A percentile compares a stretch with the other conserved stretches of the same genome.
Evolutionary conservation across 2,888 invertebrate species (phyloP).

Genomic region (Ormyrus labotus): DNA sequence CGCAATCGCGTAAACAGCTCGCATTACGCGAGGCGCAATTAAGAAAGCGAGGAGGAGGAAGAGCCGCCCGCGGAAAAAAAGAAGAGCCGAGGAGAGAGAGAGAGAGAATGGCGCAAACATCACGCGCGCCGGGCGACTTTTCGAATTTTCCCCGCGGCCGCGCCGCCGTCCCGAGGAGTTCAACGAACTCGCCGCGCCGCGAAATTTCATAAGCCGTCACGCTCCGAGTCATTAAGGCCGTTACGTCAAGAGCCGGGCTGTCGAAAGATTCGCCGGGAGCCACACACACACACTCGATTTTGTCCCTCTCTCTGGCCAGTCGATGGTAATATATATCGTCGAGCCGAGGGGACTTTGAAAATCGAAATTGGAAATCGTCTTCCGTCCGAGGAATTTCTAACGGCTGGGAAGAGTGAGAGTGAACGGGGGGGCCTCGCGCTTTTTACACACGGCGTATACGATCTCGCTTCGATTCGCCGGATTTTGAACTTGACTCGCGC

Average conservation of each 20-base stretch:
- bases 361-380: no score
- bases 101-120: neutral
- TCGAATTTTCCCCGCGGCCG: constrained; percentile 10
- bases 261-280: constrained; percentile 38
- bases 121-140: neutral
- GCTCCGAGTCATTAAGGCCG: constrained; percentile 55
- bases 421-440: no score
- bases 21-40: constrained; percentile 13
- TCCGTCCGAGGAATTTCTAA: no score
- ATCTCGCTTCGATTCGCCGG: no score
- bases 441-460: no score
- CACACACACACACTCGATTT: no score
- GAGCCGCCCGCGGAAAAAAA: neutral
- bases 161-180: constrained; percentile 16
- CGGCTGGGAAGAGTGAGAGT: no score
- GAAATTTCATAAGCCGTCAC: constrained; percentile 55
- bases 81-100: neutral
- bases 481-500: no score
- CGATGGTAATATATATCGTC: no score
- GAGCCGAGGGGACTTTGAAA: no score
- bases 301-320: no score
- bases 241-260: constrained; percentile 48
- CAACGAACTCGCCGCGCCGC: constrained; percentile 41
- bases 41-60: neutral
- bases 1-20: constrained; percentile 7